A percentile compares a stretch with the other conserved stretches of the same genome.
Conservation (phyloP, 2,888 invertebrate species). For the Monochamus alternatus region DNA sequence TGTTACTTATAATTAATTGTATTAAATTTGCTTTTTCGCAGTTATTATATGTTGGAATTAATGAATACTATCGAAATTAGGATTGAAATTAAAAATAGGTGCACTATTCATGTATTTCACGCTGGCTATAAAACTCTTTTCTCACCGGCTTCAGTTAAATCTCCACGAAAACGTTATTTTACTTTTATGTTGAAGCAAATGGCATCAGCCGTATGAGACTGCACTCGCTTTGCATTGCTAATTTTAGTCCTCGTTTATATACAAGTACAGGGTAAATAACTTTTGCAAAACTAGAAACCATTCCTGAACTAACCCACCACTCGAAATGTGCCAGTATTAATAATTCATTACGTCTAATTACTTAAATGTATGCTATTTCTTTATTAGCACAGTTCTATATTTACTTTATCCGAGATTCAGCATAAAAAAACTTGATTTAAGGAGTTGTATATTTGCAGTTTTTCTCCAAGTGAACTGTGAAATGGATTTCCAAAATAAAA, state of each 20-base stretch:
- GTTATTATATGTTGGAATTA: too few relatives aligned
- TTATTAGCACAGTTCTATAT: background rate
- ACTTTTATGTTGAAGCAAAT: background rate
- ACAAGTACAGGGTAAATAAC: background rate
- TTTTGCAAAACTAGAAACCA: background rate
- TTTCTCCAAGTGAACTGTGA: background rate
- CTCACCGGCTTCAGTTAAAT: background rate
- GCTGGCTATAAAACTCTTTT: background rate
- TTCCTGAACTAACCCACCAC: background rate
- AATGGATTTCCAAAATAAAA: background rate
- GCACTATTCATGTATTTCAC: too few relatives aligned
- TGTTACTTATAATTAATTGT: too few relatives aligned
- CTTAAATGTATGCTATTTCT: background rate
- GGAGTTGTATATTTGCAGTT: background rate
- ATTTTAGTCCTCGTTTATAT: background rate
- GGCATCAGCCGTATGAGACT: slow-evolving; percentile 2
- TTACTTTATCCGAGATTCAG: background rate
- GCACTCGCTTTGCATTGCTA: slow-evolving; percentile 11
- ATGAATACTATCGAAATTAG: too few relatives aligned
- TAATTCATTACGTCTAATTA: background rate
- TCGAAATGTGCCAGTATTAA: background rate
- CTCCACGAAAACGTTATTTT: background rate
- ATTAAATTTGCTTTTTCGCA: too few relatives aligned
- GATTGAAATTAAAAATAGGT: too few relatives aligned
- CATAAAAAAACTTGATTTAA: background rate